Conservation (phyloP, 2,797 vertebrate genomes). For the Siniperca obscura region DNA sequence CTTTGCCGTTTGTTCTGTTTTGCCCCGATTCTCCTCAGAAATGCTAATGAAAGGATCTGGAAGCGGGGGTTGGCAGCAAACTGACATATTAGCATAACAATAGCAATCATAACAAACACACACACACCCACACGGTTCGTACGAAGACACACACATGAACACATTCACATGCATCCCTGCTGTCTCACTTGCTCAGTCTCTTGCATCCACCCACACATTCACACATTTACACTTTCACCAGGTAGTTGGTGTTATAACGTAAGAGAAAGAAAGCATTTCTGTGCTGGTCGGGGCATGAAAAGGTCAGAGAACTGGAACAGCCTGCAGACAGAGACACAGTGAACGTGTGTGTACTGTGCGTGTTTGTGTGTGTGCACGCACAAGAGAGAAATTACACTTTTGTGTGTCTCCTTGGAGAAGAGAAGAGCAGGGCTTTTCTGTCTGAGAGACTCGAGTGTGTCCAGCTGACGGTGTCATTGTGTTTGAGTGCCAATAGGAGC, state of each 20-base stretch:
- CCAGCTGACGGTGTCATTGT: slow-evolving; percentile 76
- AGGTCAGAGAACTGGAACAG: slow-evolving; percentile 55
- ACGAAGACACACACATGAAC: slow-evolving; percentile 16
- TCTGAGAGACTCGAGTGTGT: slow-evolving; percentile 65
- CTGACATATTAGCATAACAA: slow-evolving; percentile 76
- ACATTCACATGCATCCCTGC: background rate
- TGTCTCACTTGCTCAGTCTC: slow-evolving; percentile 18
- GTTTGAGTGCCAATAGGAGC: slow-evolving; percentile 65
- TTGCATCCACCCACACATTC: slow-evolving; percentile 27
- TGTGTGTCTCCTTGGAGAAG: slow-evolving; percentile 61
- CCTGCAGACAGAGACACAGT: slow-evolving; percentile 38
- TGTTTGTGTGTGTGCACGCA: background rate
- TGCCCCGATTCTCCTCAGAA: slow-evolving; percentile 74
- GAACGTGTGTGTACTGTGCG: slow-evolving; percentile 1
- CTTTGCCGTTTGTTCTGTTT: slow-evolving; percentile 67
- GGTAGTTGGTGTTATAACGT: slow-evolving; percentile 13
- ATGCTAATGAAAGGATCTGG: slow-evolving; percentile 73
- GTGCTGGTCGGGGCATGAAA: slow-evolving; percentile 38
- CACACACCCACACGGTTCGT: slow-evolving; percentile 9
- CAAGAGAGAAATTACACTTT: slow-evolving; percentile 26
- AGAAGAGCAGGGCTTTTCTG: slow-evolving; percentile 54
- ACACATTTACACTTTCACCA: slow-evolving; percentile 24
- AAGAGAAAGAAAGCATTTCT: slow-evolving; percentile 10
- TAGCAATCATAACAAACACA: slow-evolving; percentile 55
- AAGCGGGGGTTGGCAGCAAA: slow-evolving; percentile 60